Evolutionary conservation across 1,140 invertebrate species (phyloP).

Genomic region (Choristoneura fumiferana): DNA sequence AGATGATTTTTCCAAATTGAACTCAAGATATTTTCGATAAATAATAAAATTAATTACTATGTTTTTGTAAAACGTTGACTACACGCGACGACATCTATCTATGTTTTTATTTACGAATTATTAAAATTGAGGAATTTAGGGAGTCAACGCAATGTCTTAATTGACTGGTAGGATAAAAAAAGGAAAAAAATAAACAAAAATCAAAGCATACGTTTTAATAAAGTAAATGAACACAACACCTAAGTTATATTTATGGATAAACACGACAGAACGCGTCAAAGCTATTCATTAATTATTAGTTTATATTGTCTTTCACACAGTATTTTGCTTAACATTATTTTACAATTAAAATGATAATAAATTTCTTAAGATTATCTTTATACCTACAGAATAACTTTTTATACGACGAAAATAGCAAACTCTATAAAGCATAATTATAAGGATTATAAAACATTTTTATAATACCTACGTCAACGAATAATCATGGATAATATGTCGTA

Average conservation of each 20-base stretch:
- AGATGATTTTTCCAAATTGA: no score
- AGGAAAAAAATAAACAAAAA: constrained; percentile 39
- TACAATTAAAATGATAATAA: constrained; percentile 21
- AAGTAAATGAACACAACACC: constrained; percentile 26
- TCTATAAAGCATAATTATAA: neutral
- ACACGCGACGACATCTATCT: constrained; percentile 25
- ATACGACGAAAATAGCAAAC: no score
- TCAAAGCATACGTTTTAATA: constrained; percentile 31
- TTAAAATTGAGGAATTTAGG: constrained; percentile 75
- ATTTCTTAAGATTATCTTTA: constrained; percentile 22
- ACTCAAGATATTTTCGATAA: no score
- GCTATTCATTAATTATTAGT: constrained; percentile 9
- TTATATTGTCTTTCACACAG: constrained; percentile 62
- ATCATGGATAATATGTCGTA: neutral
- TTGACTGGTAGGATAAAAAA: constrained; percentile 61
- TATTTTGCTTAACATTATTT: constrained; percentile 32
- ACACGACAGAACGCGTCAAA: constrained; percentile 15
- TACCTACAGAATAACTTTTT: neutral
- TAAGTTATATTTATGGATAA: constrained; percentile 20
- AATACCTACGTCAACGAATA: constrained; percentile 6
- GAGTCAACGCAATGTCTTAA: constrained; percentile 64
- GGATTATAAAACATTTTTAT: neutral
- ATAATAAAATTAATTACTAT: no score
- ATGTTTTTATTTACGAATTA: constrained; percentile 38
- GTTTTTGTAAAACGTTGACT: neutral